Conservation (phyloP, 2,888 invertebrate species). For the Platynereis dumerilii region DNA sequence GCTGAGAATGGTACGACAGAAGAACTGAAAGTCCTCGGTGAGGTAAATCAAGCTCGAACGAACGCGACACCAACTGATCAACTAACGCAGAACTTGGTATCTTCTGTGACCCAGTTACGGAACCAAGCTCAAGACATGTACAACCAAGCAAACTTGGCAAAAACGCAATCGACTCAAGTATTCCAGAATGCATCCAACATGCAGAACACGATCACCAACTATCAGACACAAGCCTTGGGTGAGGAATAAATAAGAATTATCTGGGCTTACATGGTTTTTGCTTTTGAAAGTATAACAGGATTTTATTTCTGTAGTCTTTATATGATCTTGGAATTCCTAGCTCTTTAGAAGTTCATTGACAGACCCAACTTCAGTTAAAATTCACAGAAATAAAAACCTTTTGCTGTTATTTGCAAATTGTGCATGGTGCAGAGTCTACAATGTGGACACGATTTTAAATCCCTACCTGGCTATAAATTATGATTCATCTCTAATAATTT, state of each 20-base stretch:
- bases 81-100: not conserved
- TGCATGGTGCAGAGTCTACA: too few relatives aligned
- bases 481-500: too few relatives aligned
- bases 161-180: constrained; percentile 1
- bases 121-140: not conserved
- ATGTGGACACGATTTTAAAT: too few relatives aligned
- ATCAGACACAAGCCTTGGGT: constrained; percentile 6
- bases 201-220: constrained; percentile 35
- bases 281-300: too few relatives aligned
- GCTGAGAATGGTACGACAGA: not conserved
- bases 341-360: too few relatives aligned
- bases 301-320: too few relatives aligned
- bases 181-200: constrained; percentile 27
- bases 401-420: too few relatives aligned
- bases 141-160: not conserved
- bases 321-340: not conserved
- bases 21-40: not conserved
- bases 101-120: not conserved
- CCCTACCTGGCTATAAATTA: too few relatives aligned
- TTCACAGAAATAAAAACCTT: too few relatives aligned
- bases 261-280: too few relatives aligned
- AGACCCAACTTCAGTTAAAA: too few relatives aligned
- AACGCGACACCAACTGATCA: not conserved
- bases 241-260: too few relatives aligned
- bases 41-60: not conserved